These are phyloP conservation scores for Empis livida DNA, from an alignment of 2,888 invertebrate species.

Conservation along the genomic window DNA sequence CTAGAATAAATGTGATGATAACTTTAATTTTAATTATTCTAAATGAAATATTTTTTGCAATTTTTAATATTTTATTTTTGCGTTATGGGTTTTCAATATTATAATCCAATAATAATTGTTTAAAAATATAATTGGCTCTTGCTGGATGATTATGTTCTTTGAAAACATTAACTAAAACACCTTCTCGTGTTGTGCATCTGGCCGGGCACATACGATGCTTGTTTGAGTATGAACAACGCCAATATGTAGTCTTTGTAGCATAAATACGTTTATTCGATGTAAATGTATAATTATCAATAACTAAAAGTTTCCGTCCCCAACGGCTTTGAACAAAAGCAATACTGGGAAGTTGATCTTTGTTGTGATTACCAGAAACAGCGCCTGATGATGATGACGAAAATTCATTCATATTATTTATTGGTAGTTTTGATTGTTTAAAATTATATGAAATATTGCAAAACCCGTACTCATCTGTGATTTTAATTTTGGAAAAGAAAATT, in stretches of 20 bases:
- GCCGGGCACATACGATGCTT: slow-evolving; percentile 15
- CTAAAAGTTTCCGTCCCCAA: slow-evolving; percentile 18
- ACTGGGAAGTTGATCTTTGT: too few relatives aligned
- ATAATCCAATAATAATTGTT: slow-evolving; percentile 12
- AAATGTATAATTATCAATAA: slow-evolving; percentile 15
- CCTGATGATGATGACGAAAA: too few relatives aligned
- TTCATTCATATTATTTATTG: background rate
- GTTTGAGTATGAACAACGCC: slow-evolving; percentile 17
- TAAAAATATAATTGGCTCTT: slow-evolving; percentile 5
- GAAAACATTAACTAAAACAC: slow-evolving; percentile 14
- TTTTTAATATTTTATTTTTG: too few relatives aligned
- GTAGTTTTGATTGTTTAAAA: background rate
- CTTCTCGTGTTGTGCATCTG: slow-evolving; percentile 16
- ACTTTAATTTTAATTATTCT: too few relatives aligned
- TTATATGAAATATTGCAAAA: background rate
- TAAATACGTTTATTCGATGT: slow-evolving; percentile 17
- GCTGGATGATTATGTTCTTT: slow-evolving; percentile 17
- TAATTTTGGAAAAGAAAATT: background rate
- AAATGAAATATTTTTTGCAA: too few relatives aligned
- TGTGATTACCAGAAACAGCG: too few relatives aligned
- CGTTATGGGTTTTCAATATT: slow-evolving; percentile 16
- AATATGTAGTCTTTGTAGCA: slow-evolving; percentile 17
- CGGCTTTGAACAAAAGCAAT: slow-evolving; percentile 17
- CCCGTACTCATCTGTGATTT: background rate
- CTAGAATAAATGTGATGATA: too few relatives aligned